A percentile compares a stretch with the other conserved stretches of the same genome.
phyloP scores from a whole-genome alignment of 2,888 invertebrate species.

The Pseudanteris insignis region DNA sequence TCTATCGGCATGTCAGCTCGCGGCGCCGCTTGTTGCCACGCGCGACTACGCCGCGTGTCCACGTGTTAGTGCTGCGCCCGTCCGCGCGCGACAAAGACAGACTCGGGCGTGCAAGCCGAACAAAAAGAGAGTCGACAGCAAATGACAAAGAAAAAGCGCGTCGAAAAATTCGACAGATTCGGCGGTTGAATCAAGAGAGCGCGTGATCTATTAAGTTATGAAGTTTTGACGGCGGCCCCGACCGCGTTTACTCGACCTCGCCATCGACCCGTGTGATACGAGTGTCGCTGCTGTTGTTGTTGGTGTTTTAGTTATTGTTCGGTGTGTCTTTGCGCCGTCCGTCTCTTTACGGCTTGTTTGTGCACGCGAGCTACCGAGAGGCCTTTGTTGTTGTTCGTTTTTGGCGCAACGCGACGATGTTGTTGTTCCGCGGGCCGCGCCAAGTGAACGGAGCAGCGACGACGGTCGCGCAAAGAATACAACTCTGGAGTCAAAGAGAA shows the following conservation, averaged over 20 bases:
- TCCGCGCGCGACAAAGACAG: constrained; percentile 1
- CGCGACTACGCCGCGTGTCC: constrained; percentile 31
- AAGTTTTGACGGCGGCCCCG: constrained; percentile 14
- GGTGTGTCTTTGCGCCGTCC: constrained; percentile 6
- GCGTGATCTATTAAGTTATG: constrained; percentile 15
- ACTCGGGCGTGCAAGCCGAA: constrained; percentile 6
- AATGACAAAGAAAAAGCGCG: constrained; percentile 33
- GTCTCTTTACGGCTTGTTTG: constrained; percentile 1
- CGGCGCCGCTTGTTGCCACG: constrained; percentile 43
- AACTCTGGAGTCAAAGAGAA: constrained; percentile 19
- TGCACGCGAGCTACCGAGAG: background rate
- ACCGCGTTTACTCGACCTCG: constrained; percentile 5
- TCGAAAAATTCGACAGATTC: constrained; percentile 16
- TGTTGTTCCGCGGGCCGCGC: constrained; percentile 22
- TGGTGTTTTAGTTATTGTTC: background rate
- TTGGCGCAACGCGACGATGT: constrained; percentile 16
- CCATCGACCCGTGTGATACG: too few relatives aligned
- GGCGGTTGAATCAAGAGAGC: constrained; percentile 17
- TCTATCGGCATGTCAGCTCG: constrained; percentile 39
- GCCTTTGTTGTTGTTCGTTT: constrained; percentile 21
- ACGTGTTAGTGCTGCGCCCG: constrained; percentile 32
- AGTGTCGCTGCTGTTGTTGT: constrained; percentile 2
- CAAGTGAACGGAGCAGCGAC: constrained; percentile 20
- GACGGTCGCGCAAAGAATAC: constrained; percentile 35
- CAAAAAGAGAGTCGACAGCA: constrained; percentile 7